A percentile compares a stretch with the other conserved stretches of the same genome.
These are phyloP conservation scores for Periplaneta americana DNA, from an alignment of 1,140 invertebrate genomes.

Conservation along the genomic window DNA sequence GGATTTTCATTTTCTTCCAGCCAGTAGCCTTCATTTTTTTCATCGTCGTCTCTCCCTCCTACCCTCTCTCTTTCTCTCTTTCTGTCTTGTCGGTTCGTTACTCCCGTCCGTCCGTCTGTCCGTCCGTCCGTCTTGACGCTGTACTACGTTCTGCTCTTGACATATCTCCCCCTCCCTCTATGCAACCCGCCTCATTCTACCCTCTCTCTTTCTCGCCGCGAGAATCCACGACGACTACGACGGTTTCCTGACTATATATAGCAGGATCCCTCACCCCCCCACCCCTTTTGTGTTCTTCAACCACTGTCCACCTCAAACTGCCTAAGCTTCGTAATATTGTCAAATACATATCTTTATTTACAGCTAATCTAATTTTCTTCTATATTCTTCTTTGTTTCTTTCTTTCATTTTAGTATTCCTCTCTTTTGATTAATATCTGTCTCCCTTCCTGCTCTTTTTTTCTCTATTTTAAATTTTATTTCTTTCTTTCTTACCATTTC, in stretches of 20 bases:
- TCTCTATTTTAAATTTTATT: too few species aligned
- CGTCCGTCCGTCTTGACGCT: not conserved
- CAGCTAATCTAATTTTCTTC: too few species aligned
- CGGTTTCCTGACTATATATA: not conserved
- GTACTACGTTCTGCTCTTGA: not conserved
- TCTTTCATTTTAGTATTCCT: too few species aligned
- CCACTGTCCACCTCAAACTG: not conserved
- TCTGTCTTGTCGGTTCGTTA: constrained; percentile 3
- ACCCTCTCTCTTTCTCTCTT: not conserved
- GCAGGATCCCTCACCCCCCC: not conserved
- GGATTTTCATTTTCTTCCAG: not conserved
- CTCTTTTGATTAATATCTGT: too few species aligned
- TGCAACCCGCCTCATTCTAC: not conserved
- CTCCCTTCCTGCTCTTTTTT: too few species aligned
- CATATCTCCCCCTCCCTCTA: not conserved
- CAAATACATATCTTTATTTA: too few species aligned
- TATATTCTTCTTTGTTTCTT: too few species aligned
- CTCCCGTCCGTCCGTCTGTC: not conserved
- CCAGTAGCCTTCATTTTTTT: not conserved
- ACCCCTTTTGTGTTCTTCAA: not conserved
- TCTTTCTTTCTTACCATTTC: too few species aligned
- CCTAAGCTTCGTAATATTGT: too few species aligned
- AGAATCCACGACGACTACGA: not conserved
- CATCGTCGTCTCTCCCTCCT: not conserved
- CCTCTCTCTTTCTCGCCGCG: not conserved